Base-by-base conservation (phyloP, 2,797 vertebrate genomes). In the Fistularia commersonii region DNA sequence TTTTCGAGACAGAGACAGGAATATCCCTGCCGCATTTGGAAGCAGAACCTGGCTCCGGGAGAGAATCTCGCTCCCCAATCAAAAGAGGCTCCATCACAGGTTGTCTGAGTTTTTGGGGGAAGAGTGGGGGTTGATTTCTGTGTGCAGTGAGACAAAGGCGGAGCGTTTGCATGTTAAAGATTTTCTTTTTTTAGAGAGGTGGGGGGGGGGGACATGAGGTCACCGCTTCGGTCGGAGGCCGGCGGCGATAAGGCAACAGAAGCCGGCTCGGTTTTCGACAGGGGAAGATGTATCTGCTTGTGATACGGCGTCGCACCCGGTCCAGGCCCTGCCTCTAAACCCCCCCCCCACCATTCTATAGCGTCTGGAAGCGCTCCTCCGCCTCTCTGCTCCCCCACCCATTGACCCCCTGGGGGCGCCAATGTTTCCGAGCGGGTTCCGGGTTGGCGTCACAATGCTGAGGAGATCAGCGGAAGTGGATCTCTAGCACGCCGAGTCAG, bases 281-380 rank as follows among this genome's bases (percentile, higher is more conserved):
- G 71, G 77, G 80, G 84, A 87, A 87, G 88, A 90, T 82, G 90
- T 83, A 93, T 92, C 83, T 86, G 78, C 76, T 80, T 90, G 69
- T 85, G 79, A 86, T 90, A 66, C 69, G 51, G 77, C 76, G 58
- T 82, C 60, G 11, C 41, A 66, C 70, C 69, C 54, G 51, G 53
- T 48, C 41, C 65, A 44, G 54, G 73, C 56, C 39, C 54, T 60
- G 72, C 77, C 56, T 10, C 14, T 49, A 36, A 32, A 55, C 63
- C 57, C 61, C 57, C 79, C 45, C 70, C 61, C 48, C 32, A 57
- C 56, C 6, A 8, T 56, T 77, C 73, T 67, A 67, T 75, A 55
- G 74, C 57, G 38, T 48, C 69, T 54, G 74, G 23, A 83, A 72
- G 72, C 69, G 72, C 55, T 57, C 73, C 48, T 3, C 0, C 68